A percentile compares a stretch with the other conserved stretches of the same genome.
Conservation (phyloP, 2,797 vertebrate species). For the Macrochelys suwanniensis region DNA sequence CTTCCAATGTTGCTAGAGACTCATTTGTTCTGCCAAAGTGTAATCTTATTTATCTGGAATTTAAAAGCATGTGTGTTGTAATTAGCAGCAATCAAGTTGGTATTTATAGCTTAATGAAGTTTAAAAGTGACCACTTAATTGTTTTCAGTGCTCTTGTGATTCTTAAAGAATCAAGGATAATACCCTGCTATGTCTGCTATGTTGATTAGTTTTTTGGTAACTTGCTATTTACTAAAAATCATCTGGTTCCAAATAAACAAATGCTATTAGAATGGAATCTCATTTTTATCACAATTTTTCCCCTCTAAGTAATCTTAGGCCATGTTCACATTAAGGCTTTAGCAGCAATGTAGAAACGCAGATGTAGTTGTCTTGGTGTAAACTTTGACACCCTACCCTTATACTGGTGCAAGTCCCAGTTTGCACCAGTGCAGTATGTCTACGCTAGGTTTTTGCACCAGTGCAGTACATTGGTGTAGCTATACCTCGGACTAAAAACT, state of each 20-base stretch:
- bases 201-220: not conserved
- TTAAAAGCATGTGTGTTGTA: conserved; percentile 13
- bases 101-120: conserved; percentile 53
- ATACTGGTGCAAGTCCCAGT: not conserved
- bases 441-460: not conserved
- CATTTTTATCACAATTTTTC: not conserved
- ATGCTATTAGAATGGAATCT: not conserved
- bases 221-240: conserved; percentile 1
- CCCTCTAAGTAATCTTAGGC: not conserved
- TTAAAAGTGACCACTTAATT: conserved; percentile 44
- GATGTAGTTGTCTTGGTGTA: not conserved
- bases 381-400: not conserved
- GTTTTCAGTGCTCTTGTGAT: not conserved
- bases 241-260: not conserved
- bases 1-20: not conserved
- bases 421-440: not conserved
- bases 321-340: not conserved
- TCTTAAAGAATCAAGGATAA: conserved; percentile 3
- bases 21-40: conserved; percentile 7
- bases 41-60: not conserved
- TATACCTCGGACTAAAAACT: not conserved
- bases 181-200: not conserved
- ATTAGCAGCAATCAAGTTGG: conserved; percentile 17
- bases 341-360: not conserved
- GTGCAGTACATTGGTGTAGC: not conserved